Evolutionary conservation across 2,113 vertebrate species (phyloP).

Genomic region (Pycnonotus jocosus): DNA sequence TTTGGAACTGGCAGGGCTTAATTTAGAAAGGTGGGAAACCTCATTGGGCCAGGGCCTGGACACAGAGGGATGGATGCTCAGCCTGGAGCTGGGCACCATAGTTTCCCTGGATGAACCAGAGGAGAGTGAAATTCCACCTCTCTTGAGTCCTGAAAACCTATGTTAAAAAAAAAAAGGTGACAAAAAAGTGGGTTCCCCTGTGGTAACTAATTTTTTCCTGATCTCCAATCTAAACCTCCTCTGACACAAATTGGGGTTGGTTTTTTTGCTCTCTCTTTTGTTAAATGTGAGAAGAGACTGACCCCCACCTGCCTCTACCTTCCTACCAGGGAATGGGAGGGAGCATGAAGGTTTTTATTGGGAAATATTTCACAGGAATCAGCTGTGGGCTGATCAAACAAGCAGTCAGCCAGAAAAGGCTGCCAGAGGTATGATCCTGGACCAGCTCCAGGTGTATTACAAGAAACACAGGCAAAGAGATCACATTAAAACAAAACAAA

Average conservation of each 20-base stretch:
- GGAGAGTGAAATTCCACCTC: neutral
- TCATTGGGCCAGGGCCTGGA: neutral
- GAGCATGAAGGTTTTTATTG: neutral
- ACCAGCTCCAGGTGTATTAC: neutral
- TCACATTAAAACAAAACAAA: neutral
- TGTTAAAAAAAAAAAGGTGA: neutral
- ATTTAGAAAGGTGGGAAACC: neutral
- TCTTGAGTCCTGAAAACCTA: neutral
- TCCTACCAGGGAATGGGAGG: neutral
- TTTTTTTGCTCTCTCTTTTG: neutral
- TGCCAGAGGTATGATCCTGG: neutral
- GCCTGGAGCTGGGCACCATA: neutral
- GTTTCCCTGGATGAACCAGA: neutral
- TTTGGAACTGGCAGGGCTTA: neutral
- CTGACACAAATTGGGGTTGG: neutral
- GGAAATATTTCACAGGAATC: neutral
- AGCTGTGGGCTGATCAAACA: neutral
- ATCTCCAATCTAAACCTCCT: neutral
- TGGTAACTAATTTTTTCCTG: neutral
- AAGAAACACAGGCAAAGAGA: neutral
- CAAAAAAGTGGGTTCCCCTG: neutral
- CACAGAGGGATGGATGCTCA: neutral
- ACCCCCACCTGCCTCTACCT: neutral
- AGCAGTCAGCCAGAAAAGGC: neutral
- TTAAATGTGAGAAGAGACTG: neutral